Evolutionary conservation across 2,888 invertebrate species (phyloP), one percentile per base, ranked within the genome.

Genomic region (Arrhopalites spinosus): DNA sequence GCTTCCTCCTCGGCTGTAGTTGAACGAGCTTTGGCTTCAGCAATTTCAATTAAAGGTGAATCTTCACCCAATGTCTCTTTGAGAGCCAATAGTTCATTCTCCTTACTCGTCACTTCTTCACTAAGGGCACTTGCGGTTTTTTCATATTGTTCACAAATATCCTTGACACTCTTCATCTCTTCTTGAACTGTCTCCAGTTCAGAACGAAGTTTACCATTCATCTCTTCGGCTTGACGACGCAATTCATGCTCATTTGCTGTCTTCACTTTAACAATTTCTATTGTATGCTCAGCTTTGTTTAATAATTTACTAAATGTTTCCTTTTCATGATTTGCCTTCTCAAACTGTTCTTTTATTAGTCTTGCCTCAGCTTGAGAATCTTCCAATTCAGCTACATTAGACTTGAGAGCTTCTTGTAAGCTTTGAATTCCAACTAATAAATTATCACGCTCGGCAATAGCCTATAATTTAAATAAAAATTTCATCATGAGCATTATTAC

Each of bases 41-140:
- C 80, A 63, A 81, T 77, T 63, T 83, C 82, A 59, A 83, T 73
- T 5, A 83, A 53, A 1, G 82, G 82, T 17, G 82, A 83, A 70
- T 83, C 82, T 30, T 83, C 82, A n/a, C 81, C 82, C 5, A 83
- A 63, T 1, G 76, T 77, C 61, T 83, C 81, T 69, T 81, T 81
- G 17, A 83, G 43, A 17, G 79, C 77, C 17, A 74, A 45, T 17
- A 83, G 67, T 69, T 83, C 81, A 75, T 80, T 81, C 66, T 83
- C 82, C 45, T 81, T 78, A 27, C 76, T 66, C 30, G 78, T 79
- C 7, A 83, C 79, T 69, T 83, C 81, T 29, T 79, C 77, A 72
- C 74, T 81, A 7, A 83, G 67, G 1, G 29, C 64, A 56, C 74
- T 78, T 0, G 81, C 81, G 0, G 81, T 79, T 11, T 74, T 77